Evolutionary conservation across 2,797 vertebrate genomes (phyloP).

Genomic region (Onychomys torridus): DNA sequence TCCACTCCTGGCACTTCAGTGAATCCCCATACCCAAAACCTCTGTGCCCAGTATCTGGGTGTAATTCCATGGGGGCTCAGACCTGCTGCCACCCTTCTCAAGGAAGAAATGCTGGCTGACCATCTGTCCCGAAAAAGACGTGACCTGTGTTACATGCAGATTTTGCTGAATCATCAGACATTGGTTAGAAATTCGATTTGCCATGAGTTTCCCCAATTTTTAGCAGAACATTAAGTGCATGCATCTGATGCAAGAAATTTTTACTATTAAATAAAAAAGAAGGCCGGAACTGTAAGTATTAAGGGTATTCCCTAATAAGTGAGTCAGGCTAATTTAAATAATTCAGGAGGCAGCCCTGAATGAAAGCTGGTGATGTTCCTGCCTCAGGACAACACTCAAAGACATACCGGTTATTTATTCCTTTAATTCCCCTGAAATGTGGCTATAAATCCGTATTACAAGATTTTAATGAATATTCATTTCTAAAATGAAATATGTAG

Average conservation of each 20-base stretch:
- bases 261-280: background rate
- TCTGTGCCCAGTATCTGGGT: background rate
- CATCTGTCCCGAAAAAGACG: background rate
- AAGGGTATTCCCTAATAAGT: background rate
- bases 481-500: conserved; percentile 21
- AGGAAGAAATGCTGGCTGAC: background rate
- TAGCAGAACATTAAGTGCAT: background rate
- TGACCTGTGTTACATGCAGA: too few species aligned
- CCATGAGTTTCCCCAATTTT: background rate
- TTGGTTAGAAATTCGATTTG: background rate
- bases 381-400: background rate
- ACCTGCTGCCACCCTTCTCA: background rate
- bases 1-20: background rate
- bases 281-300: background rate
- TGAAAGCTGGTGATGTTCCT: background rate
- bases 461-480: conserved; percentile 61
- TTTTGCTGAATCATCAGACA: background rate
- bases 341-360: background rate
- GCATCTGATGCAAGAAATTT: background rate
- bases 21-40: background rate
- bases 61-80: background rate
- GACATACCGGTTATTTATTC: conserved; percentile 53
- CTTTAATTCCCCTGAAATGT: conserved; percentile 62
- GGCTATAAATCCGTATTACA: conserved; percentile 30
- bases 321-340: background rate